Evolutionary conservation across 2,113 vertebrate genomes (phyloP).

Genomic region (Sphaerodactylus townsendi): DNA sequence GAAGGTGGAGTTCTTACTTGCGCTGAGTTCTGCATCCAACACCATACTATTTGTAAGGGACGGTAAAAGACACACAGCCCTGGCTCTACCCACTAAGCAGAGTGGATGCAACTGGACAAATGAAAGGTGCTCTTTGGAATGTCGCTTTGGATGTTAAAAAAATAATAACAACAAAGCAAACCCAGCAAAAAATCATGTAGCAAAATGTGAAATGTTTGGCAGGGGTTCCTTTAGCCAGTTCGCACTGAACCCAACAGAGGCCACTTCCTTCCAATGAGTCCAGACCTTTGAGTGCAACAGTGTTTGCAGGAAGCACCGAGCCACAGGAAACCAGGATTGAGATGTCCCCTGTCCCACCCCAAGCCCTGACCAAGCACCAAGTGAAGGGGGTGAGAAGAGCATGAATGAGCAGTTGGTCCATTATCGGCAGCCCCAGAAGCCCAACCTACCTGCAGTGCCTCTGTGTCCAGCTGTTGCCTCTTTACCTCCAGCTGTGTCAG

Average conservation of each 20-base stretch:
- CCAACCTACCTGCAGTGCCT: constrained; percentile 93
- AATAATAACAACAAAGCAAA: not conserved
- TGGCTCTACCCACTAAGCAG: not conserved
- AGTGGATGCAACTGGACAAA: not conserved
- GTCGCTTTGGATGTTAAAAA: not conserved
- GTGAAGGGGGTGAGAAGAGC: not conserved
- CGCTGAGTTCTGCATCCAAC: not conserved
- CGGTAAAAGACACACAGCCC: not conserved
- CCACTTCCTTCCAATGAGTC: not conserved
- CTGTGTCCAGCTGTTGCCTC: constrained; percentile 91
- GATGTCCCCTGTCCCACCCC: no score
- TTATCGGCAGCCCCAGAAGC: constrained; percentile 46
- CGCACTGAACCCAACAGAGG: not conserved
- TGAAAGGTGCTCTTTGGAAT: not conserved
- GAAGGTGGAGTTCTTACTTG: not conserved
- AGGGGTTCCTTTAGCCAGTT: not conserved
- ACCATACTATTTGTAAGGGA: not conserved
- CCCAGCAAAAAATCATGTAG: not conserved
- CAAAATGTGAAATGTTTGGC: not conserved
- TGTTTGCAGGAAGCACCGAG: not conserved
- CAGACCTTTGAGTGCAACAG: not conserved
- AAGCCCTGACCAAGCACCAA: no score
- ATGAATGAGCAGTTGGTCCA: constrained; percentile 14
- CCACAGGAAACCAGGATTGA: not conserved
- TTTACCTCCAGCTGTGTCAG: constrained; percentile 98